These are phyloP conservation scores for Alethe diademata DNA, from an alignment of 2,113 vertebrate species.

Conservation along the genomic window DNA sequence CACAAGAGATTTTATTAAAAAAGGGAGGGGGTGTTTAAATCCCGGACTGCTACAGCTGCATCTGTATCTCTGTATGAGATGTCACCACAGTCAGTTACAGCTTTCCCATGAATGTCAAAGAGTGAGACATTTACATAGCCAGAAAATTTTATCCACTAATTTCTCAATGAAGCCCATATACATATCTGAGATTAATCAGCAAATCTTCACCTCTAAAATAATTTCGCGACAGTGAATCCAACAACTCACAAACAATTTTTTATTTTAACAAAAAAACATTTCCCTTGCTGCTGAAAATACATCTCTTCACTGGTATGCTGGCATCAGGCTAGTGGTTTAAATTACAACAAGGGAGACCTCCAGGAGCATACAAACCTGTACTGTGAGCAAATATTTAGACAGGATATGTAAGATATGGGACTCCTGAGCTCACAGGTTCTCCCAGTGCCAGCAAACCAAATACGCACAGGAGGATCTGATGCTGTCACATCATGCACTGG, in stretches of 20 bases:
- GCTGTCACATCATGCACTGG: not conserved
- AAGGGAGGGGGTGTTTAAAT: not conserved
- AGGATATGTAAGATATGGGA: not conserved
- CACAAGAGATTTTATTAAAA: not conserved
- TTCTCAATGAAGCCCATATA: not conserved
- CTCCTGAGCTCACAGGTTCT: not conserved
- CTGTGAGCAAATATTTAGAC: slow-evolving; percentile 1
- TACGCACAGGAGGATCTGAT: rapidly evolving
- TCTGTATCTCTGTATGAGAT: not conserved
- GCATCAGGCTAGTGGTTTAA: not conserved
- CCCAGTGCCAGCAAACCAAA: not conserved
- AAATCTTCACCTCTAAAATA: not conserved
- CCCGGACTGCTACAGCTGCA: not conserved
- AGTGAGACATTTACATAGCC: rapidly evolving
- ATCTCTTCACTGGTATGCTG: not conserved
- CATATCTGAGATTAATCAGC: not conserved
- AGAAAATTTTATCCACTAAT: not conserved
- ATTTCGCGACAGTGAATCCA: not conserved
- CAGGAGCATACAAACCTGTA: not conserved
- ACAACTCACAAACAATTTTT: not conserved
- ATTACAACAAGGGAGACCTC: not conserved
- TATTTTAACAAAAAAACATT: not conserved
- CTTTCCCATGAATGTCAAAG: not conserved
- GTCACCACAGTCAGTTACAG: not conserved
- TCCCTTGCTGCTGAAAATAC: not conserved